Conservation (phyloP, 2,888 invertebrate species). For the Anthophora plumipes region DNA sequence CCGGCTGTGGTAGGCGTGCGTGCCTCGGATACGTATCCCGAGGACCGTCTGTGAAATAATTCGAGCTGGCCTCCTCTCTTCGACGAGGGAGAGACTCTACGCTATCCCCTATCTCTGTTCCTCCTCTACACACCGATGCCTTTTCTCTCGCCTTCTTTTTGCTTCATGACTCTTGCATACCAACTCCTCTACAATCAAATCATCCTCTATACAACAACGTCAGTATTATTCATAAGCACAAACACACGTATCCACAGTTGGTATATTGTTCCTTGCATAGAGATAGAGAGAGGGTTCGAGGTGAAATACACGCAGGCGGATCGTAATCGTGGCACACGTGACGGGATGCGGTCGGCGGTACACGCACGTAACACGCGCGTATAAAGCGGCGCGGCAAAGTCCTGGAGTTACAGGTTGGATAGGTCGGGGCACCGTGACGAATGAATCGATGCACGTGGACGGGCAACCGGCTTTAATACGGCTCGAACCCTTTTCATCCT, state of each 20-base stretch:
- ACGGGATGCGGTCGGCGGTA: conserved; percentile 41
- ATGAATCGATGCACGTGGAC: conserved; percentile 52
- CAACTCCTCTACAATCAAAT: no score
- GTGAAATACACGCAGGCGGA: neutral
- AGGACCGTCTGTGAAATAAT: conserved; percentile 33
- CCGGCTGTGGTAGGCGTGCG: neutral
- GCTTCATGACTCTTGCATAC: neutral
- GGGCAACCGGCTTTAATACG: conserved; percentile 40
- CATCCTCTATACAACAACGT: no score
- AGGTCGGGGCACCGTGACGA: conserved; percentile 64
- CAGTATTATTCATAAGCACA: no score
- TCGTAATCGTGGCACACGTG: conserved; percentile 48
- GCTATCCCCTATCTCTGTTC: no score
- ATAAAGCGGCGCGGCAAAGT: conserved; percentile 38
- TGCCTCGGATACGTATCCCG: conserved; percentile 32
- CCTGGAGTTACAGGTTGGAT: conserved; percentile 67
- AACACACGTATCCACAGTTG: no score
- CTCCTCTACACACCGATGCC: neutral
- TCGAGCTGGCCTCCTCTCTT: conserved; percentile 13
- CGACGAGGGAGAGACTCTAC: neutral
- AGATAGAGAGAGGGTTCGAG: neutral
- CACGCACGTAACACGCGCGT: neutral
- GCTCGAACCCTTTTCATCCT: conserved; percentile 51
- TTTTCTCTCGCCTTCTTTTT: neutral
- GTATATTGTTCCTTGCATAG: neutral